Evolutionary conservation across 2,888 invertebrate species (phyloP).

Genomic region (Toxonevra muliebris): DNA sequence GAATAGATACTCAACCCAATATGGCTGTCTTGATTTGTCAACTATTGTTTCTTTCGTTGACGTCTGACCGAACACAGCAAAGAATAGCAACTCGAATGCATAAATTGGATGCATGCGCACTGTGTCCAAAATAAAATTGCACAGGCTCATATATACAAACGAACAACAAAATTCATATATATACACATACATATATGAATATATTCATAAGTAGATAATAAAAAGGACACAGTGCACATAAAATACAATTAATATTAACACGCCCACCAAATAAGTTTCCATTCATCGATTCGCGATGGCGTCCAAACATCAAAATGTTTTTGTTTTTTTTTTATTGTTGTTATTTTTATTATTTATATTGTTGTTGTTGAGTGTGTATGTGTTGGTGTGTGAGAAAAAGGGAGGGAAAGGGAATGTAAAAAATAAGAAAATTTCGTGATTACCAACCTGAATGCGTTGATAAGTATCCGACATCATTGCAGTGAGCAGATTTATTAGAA

Average conservation of each 20-base stretch:
- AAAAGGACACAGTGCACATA: constrained; percentile 42
- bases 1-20: constrained; percentile 87
- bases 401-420: constrained; percentile 33
- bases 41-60: constrained; percentile 81
- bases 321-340: not conserved
- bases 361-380: not conserved
- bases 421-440: constrained; percentile 31
- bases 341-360: constrained; percentile 5
- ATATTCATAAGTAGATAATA: constrained; percentile 6
- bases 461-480: constrained; percentile 99
- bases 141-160: not conserved
- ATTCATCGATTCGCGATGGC: not conserved
- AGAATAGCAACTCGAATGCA: constrained; percentile 98
- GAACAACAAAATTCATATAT: not conserved
- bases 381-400: not conserved
- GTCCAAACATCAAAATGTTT: constrained; percentile 4
- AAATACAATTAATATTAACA: constrained; percentile 29
- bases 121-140: constrained; percentile 64
- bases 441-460: constrained; percentile 95
- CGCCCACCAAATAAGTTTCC: not conserved
- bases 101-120: constrained; percentile 90
- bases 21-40: constrained; percentile 75
- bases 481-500: constrained; percentile 98
- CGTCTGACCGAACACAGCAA: constrained; percentile 97
- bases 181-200: constrained; percentile 30